Conservation (phyloP, 2,888 invertebrate genomes). For the Leucoma salicis region DNA sequence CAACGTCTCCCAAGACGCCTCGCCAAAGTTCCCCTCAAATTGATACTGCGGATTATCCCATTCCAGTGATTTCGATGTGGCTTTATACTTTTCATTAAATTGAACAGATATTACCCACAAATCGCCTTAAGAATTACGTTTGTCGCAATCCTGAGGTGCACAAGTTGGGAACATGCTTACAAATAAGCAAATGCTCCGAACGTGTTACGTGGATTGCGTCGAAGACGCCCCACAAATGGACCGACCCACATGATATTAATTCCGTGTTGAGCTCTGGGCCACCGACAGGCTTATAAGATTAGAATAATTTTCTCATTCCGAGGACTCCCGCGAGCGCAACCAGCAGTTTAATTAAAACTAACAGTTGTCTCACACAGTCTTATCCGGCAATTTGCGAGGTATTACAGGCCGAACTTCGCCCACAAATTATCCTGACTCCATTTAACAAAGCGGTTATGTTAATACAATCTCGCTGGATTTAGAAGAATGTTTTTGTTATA, state of each 20-base stretch:
- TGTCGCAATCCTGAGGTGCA: constrained; percentile 26
- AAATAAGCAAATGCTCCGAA: constrained; percentile 14
- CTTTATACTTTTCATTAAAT: constrained; percentile 74
- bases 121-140: constrained; percentile 51
- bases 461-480: constrained; percentile 74
- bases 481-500: constrained; percentile 72
- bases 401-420: constrained; percentile 79
- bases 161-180: constrained; percentile 25
- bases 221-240: constrained; percentile 28
- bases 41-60: constrained; percentile 74
- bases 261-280: constrained; percentile 64
- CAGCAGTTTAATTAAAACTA: constrained; percentile 82
- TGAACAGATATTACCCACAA: constrained; percentile 53
- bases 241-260: constrained; percentile 68
- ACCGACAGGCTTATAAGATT: constrained; percentile 78
- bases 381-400: constrained; percentile 82
- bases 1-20: constrained; percentile 66
- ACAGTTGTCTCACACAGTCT: constrained; percentile 82
- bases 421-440: constrained; percentile 81
- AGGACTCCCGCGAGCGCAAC: constrained; percentile 73
- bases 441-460: constrained; percentile 80
- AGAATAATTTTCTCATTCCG: constrained; percentile 80
- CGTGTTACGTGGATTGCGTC: constrained; percentile 12
- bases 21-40: constrained; percentile 60
- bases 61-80: constrained; percentile 56